A percentile compares a stretch with the other conserved stretches of the same genome.
These are phyloP conservation scores for Poecilia velifera DNA, from an alignment of 2,797 vertebrate genomes.

Conservation along the genomic window DNA sequence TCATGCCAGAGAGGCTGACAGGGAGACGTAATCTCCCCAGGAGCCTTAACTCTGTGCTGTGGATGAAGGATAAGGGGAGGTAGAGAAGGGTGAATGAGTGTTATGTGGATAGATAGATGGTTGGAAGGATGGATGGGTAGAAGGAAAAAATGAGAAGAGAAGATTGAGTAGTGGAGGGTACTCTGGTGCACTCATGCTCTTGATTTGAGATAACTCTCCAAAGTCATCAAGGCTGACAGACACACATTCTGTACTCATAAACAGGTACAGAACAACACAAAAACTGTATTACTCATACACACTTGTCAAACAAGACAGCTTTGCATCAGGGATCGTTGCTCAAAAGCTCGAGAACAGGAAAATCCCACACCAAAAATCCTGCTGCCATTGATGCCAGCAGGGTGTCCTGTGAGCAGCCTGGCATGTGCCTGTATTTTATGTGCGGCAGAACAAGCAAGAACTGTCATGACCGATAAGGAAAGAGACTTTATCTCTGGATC, in stretches of 20 bases:
- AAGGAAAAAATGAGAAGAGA: slow-evolving; percentile 29
- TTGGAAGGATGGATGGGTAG: slow-evolving; percentile 25
- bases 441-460: slow-evolving; percentile 66
- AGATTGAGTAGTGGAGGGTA: slow-evolving; percentile 26
- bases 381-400: slow-evolving; percentile 62
- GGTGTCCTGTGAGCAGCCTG: slow-evolving; percentile 58
- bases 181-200: slow-evolving; percentile 42
- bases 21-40: slow-evolving; percentile 71
- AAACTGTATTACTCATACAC: slow-evolving; percentile 20
- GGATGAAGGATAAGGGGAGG: slow-evolving; percentile 60
- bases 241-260: slow-evolving; percentile 19
- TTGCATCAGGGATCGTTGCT: slow-evolving; percentile 70
- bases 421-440: slow-evolving; percentile 48
- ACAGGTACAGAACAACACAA: slow-evolving; percentile 18
- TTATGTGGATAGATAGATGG: slow-evolving; percentile 46
- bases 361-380: slow-evolving; percentile 70
- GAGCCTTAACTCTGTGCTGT: slow-evolving; percentile 57
- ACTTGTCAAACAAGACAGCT: slow-evolving; percentile 68
- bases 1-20: slow-evolving; percentile 67
- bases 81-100: slow-evolving; percentile 36
- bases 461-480: slow-evolving; percentile 74
- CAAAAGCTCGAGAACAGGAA: slow-evolving; percentile 60
- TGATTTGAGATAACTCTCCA: slow-evolving; percentile 64
- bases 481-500: slow-evolving; percentile 68
- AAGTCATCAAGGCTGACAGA: slow-evolving; percentile 42